These are phyloP conservation scores for Motacilla tschutschensis DNA, from an alignment of 2,113 vertebrate species.

Conservation along the genomic window DNA sequence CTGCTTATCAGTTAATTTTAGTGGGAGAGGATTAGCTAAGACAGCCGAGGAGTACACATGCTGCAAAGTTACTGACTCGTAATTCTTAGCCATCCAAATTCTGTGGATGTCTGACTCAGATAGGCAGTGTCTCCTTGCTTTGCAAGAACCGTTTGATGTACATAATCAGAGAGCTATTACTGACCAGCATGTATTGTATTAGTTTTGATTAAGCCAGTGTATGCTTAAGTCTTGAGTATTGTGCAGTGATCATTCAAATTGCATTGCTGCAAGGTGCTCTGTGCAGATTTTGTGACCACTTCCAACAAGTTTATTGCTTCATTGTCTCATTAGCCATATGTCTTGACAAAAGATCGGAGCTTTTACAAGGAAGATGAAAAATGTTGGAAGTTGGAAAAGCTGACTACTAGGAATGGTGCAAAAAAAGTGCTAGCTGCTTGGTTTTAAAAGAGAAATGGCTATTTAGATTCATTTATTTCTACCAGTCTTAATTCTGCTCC, in stretches of 20 bases:
- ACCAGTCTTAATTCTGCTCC: not conserved
- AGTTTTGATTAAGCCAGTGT: not conserved
- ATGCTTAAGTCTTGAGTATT: not conserved
- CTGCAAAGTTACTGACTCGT: not conserved
- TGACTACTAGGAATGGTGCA: not conserved
- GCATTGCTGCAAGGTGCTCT: not conserved
- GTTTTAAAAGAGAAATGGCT: not conserved
- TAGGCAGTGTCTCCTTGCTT: not conserved
- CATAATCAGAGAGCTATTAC: not conserved
- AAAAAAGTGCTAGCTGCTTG: not conserved
- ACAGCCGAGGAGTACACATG: not conserved
- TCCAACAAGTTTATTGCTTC: not conserved
- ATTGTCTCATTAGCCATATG: not conserved
- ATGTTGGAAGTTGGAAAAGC: not conserved
- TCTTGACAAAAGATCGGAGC: not conserved
- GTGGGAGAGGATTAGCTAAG: not conserved
- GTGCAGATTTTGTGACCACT: not conserved
- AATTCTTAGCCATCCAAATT: not conserved
- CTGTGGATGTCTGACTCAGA: not conserved
- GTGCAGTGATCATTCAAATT: not conserved
- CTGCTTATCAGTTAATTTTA: constrained; percentile 3
- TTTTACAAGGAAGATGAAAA: not conserved
- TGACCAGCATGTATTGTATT: not conserved
- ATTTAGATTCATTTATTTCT: not conserved
- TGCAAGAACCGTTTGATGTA: not conserved